These are phyloP conservation scores for Argya squamiceps DNA, from an alignment of 2,797 vertebrate genomes.

Conservation along the genomic window DNA sequence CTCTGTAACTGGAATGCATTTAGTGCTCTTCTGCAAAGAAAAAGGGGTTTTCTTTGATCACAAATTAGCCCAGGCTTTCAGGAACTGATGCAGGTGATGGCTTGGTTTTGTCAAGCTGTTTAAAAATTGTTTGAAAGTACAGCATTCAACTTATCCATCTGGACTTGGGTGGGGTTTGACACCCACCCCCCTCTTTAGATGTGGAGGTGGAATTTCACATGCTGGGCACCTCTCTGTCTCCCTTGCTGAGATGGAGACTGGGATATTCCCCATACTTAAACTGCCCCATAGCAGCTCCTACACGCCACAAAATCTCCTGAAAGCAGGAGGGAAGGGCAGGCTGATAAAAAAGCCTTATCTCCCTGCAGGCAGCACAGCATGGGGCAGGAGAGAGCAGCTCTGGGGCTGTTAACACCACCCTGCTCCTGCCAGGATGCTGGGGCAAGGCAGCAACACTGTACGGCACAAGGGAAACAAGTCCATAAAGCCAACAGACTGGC, in stretches of 20 bases:
- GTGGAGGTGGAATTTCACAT: neutral
- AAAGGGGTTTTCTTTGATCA: slow-evolving; percentile 38
- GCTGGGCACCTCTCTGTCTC: neutral
- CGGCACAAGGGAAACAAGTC: neutral
- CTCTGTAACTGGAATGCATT: slow-evolving; percentile 31
- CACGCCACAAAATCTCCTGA: neutral
- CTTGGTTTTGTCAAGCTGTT: slow-evolving; percentile 29
- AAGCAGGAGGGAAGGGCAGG: neutral
- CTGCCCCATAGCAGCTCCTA: neutral
- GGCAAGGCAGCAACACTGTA: neutral
- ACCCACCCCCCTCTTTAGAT: neutral
- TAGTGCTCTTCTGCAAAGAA: slow-evolving; percentile 41
- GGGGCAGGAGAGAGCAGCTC: neutral
- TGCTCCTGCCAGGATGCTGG: neutral
- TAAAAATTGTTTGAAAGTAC: slow-evolving; percentile 26
- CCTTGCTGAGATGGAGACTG: fast-evolving
- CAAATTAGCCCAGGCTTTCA: slow-evolving; percentile 47
- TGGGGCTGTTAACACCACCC: neutral
- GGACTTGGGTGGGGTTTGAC: neutral
- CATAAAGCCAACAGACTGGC: fast-evolving
- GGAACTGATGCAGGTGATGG: slow-evolving; percentile 39
- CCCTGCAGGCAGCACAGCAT: neutral
- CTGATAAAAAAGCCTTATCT: slow-evolving; percentile 7
- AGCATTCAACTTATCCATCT: slow-evolving; percentile 45
- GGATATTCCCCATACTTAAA: neutral